Evolutionary conservation across 2,888 invertebrate genomes (phyloP).

Genomic region (Chromoteleia sp.): DNA sequence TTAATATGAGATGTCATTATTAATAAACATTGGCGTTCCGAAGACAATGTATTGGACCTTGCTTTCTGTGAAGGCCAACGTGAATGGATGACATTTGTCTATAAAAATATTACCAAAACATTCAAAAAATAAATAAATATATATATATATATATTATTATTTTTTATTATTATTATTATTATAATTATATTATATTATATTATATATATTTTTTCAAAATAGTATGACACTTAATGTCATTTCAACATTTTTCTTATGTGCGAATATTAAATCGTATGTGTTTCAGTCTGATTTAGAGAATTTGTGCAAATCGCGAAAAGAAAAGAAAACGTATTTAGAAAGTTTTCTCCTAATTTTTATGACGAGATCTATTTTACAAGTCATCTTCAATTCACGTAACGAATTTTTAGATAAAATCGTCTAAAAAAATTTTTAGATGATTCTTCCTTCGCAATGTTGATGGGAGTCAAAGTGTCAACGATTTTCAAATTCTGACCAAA

Average conservation of each 20-base stretch:
- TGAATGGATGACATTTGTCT: constrained; percentile 23
- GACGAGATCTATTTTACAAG: constrained; percentile 28
- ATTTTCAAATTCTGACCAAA: constrained; percentile 11
- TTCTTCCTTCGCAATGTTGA: constrained; percentile 26
- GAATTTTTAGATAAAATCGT: neutral
- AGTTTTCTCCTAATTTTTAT: constrained; percentile 20
- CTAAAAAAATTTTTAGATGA: no score
- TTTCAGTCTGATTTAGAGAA: constrained; percentile 28
- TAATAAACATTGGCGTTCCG: constrained; percentile 9
- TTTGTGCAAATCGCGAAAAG: constrained; percentile 25
- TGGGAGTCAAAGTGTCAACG: neutral
- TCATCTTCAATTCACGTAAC: constrained; percentile 10
- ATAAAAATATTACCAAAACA: constrained; percentile 29
- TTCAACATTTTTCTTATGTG: constrained; percentile 34
- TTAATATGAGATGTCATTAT: constrained; percentile 30
- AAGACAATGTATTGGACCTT: constrained; percentile 18
- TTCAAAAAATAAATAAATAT: constrained; percentile 8
- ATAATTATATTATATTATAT: constrained; percentile 24
- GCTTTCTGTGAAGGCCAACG: constrained; percentile 45
- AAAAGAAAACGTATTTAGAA: constrained; percentile 55
- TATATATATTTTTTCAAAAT: constrained; percentile 20
- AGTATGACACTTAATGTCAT: constrained; percentile 22
- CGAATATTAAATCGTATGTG: constrained; percentile 42
- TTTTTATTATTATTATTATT: no score
- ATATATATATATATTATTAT: constrained; percentile 38